Base-by-base conservation (phyloP, 2,797 vertebrate species). In the Syndactyla subalaris region DNA sequence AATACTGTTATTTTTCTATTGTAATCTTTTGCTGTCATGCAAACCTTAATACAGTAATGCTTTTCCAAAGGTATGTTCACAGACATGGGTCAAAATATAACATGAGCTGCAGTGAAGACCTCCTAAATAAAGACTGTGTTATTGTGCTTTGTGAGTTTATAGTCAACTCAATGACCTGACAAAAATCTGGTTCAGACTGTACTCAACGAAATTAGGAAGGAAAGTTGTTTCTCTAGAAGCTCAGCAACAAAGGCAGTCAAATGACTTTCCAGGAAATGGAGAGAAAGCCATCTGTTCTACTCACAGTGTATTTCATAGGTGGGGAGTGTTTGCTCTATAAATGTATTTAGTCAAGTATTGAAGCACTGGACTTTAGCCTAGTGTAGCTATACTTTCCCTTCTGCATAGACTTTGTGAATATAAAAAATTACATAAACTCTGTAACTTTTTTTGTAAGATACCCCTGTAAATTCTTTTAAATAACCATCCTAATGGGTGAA, bases 271-370 rank as follows among this genome's bases (percentile, higher is more conserved):
- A 78, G 91, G 77, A 93, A 67, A 49, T 38, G 45, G 73, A 14
- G 59, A 45, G 79, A 84, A 92, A 90, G 36, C 88, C 89, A 90
- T 95, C 82, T 94, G 93, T 88, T 86, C 66, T 75, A 7, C 36
- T 72, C 30, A 21, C 22, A 36, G 29, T 23, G 27, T 85, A 16
- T 89, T 85, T 92, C 43, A 85, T 51, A 66, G 48, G 14, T 70
- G 48, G 58, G n/a, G 51, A 55, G 8, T 92, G 76, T 92, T 95
- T 91, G 46, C 76, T 95, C 39, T 88, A 8, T 54, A 46, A 83
- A 71, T 80, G 43, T 70, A 21, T 88, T 92, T 89, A 83, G 43
- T 80, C 18, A 38, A 51, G 54, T 75, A 62, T 45, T 12, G 34
- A 55, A 91, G 26, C 10, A 51, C 30, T 68, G 70, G 65, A 84